phyloP scores from a whole-genome alignment of 2,113 vertebrate species.

The Pampusana beccarii region DNA sequence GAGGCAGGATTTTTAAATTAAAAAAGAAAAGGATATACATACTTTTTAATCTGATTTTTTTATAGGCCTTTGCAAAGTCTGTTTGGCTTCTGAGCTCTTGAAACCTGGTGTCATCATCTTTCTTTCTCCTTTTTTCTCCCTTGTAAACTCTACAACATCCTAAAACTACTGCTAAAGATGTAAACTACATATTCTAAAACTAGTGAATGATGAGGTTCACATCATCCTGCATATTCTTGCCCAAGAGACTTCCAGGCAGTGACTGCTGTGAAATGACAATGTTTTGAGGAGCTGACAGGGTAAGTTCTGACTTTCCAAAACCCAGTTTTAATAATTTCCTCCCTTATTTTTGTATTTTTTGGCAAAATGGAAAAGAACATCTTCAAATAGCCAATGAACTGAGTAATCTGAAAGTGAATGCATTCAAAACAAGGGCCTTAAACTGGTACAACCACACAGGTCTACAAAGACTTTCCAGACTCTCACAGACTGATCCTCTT shows the following conservation, averaged over 20 bases:
- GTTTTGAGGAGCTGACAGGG: not conserved
- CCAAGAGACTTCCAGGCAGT: not conserved
- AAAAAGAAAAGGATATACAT: slow-evolving; percentile 67
- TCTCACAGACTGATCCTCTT: not conserved
- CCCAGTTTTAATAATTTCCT: not conserved
- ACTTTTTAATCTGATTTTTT: slow-evolving; percentile 72
- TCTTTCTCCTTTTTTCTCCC: slow-evolving; percentile 17
- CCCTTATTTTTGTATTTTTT: not conserved
- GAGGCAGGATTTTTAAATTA: slow-evolving; percentile 77
- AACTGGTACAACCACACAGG: not conserved
- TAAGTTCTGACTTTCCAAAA: slow-evolving; percentile 4
- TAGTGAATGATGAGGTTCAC: not conserved
- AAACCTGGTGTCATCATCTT: slow-evolving; percentile 19
- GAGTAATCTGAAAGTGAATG: slow-evolving; percentile 3
- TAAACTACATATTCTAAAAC: slow-evolving; percentile 23
- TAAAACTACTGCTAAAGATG: slow-evolving; percentile 56
- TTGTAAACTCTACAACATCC: slow-evolving; percentile 62
- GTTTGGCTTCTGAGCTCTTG: slow-evolving; percentile 66
- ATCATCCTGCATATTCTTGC: not conserved
- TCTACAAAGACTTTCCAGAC: not conserved
- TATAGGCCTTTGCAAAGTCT: slow-evolving; percentile 60
- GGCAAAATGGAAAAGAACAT: not conserved
- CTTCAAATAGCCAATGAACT: slow-evolving; percentile 1
- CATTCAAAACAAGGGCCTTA: not conserved
- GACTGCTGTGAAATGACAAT: not conserved